phyloP scores from a whole-genome alignment of 2,888 invertebrate species.

The Hirtodrosophila cameraria region DNA sequence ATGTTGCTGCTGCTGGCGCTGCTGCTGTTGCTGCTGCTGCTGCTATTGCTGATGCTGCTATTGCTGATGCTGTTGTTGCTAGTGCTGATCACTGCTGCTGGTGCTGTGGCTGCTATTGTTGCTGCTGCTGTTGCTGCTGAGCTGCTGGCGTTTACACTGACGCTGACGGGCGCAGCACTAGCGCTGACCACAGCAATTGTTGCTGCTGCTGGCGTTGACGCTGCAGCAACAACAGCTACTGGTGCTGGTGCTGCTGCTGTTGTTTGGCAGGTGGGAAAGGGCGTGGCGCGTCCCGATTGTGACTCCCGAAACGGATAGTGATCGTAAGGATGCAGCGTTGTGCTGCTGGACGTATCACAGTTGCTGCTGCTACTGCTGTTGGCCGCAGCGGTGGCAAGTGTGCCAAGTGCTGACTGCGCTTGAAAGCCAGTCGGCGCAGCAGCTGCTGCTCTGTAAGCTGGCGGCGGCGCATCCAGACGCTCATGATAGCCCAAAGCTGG shows the following conservation, averaged over 20 bases:
- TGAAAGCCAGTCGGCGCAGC: constrained; percentile 11
- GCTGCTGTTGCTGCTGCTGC: constrained; percentile 24
- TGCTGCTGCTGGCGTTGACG: constrained; percentile 3
- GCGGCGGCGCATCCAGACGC: constrained; percentile 69
- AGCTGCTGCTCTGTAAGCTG: constrained; percentile 46
- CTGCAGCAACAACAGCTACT: constrained; percentile 2
- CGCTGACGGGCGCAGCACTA: constrained; percentile 50
- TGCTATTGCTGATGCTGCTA: constrained; percentile 12
- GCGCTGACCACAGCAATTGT: background rate
- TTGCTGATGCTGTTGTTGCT: constrained; percentile 33
- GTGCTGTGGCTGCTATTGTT: constrained; percentile 15
- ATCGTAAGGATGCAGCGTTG: constrained; percentile 82
- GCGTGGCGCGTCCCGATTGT: constrained; percentile 88
- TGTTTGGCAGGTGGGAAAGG: constrained; percentile 86
- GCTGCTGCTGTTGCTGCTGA: background rate
- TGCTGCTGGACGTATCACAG: constrained; percentile 64
- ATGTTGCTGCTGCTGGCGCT: constrained; percentile 25
- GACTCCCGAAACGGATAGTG: constrained; percentile 84
- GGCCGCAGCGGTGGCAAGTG: constrained; percentile 23
- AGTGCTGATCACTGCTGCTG: background rate
- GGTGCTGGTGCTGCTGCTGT: constrained; percentile 27
- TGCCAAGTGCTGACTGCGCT: constrained; percentile 2
- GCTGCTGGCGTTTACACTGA: constrained; percentile 20
- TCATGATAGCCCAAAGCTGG: constrained; percentile 72
- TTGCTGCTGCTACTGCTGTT: constrained; percentile 53